phyloP scores from a whole-genome alignment of 2,113 vertebrate genomes.

The Serinus canaria region DNA sequence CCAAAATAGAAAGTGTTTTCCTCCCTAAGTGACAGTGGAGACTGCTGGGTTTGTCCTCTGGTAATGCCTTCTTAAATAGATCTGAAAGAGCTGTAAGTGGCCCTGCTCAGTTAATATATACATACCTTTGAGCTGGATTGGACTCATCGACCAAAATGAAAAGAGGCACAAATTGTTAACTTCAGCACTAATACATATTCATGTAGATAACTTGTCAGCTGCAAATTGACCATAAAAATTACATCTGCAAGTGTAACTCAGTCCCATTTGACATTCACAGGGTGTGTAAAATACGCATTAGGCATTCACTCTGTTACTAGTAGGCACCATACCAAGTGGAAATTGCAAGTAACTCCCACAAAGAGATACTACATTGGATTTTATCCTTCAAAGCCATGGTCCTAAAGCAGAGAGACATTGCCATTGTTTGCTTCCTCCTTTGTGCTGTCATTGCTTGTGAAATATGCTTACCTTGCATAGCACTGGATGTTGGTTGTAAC shows the following conservation, averaged over 20 bases:
- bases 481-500: background rate
- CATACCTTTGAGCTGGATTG: background rate
- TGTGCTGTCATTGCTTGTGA: background rate
- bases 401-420: background rate
- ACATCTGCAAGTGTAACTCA: conserved; percentile 21
- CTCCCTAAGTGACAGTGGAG: background rate
- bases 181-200: conserved; percentile 7
- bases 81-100: background rate
- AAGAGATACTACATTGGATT: background rate
- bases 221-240: conserved; percentile 53
- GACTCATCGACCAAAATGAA: background rate
- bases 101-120: background rate
- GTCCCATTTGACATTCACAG: background rate
- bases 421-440: background rate
- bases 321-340: background rate
- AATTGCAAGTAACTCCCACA: background rate
- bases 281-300: conserved; percentile 18
- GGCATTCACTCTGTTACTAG: background rate
- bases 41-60: background rate
- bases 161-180: conserved; percentile 6
- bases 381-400: background rate
- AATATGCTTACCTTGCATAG: background rate
- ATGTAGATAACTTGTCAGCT: conserved; percentile 7
- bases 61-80: background rate
- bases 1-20: background rate